Evolutionary conservation across 2,797 vertebrate genomes (phyloP).

Genomic region (Mormyrus hasselquistii): DNA sequence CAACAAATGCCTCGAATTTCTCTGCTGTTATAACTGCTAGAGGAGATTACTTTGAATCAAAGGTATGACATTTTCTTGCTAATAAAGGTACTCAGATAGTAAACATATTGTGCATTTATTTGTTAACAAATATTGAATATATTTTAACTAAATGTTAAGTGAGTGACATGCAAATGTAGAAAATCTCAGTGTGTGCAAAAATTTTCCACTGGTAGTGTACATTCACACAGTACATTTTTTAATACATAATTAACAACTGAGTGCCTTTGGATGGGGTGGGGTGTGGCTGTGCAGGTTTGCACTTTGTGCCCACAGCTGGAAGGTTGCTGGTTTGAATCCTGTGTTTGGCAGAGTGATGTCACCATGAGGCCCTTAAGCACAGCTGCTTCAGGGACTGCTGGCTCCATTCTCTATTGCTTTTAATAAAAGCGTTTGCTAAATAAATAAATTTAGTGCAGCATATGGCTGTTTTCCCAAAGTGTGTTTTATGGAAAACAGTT

Average conservation of each 20-base stretch:
- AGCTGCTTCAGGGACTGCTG: neutral
- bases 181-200: neutral
- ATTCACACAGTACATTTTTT: neutral
- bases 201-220: neutral
- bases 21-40: neutral
- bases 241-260: neutral
- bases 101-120: neutral
- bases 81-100: neutral
- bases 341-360: neutral
- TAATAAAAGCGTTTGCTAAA: neutral
- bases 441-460: neutral
- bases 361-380: neutral
- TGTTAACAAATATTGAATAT: neutral
- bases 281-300: neutral
- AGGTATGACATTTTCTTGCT: neutral
- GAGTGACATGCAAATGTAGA: neutral
- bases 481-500: neutral
- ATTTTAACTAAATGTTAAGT: neutral
- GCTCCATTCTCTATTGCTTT: neutral
- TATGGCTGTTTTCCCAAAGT: neutral
- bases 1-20: neutral
- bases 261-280: neutral
- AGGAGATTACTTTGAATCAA: neutral
- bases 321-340: neutral
- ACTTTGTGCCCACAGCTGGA: neutral